These are phyloP conservation scores for Dryomyza anilis DNA, from an alignment of 2,888 invertebrate genomes.

Conservation along the genomic window DNA sequence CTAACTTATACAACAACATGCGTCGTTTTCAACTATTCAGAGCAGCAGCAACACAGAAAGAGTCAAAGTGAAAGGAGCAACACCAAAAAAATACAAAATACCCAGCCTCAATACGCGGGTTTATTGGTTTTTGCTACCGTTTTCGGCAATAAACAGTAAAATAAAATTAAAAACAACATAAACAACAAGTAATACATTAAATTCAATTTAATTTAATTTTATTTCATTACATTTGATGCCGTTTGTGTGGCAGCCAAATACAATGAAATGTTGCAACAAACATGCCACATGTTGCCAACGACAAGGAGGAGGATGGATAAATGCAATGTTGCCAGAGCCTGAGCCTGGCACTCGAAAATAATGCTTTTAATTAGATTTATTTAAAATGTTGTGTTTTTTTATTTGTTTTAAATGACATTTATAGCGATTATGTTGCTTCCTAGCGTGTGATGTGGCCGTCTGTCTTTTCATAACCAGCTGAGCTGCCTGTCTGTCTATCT, in stretches of 20 bases:
- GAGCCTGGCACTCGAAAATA: not conserved
- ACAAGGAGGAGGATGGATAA: not conserved
- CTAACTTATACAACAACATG: not conserved
- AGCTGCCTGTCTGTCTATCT: not conserved
- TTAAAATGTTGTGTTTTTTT: too few relatives aligned
- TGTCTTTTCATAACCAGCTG: not conserved
- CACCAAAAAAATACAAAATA: not conserved
- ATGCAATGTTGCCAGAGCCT: not conserved
- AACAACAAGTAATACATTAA: too few relatives aligned
- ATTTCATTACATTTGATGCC: too few relatives aligned
- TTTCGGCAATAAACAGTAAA: not conserved
- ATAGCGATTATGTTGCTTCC: not conserved
- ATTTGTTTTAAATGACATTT: not conserved
- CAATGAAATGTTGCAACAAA: too few relatives aligned
- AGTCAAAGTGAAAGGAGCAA: constrained; percentile 9
- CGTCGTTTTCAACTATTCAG: too few relatives aligned
- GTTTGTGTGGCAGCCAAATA: too few relatives aligned
- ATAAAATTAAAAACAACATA: too few relatives aligned
- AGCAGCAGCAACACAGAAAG: not conserved
- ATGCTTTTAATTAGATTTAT: not conserved
- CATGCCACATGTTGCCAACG: constrained; percentile 7
- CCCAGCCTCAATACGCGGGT: constrained; percentile 1
- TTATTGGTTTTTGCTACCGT: too few relatives aligned
- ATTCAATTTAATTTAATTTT: too few relatives aligned
- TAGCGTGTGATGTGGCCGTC: not conserved